Conservation (phyloP, 2,888 invertebrate genomes). For the Drosophila dives region DNA sequence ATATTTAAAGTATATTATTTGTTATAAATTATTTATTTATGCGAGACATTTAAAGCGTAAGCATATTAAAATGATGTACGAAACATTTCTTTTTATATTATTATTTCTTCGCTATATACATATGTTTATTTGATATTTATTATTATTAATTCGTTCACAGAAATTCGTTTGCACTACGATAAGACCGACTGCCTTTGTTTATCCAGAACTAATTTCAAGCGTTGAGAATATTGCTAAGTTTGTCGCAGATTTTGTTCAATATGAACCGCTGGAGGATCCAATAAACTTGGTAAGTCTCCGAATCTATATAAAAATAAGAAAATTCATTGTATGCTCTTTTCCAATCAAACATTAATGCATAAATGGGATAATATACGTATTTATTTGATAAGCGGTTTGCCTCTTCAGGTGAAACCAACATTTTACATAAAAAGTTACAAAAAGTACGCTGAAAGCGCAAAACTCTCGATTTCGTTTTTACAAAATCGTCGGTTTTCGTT, state of each 20-base stretch:
- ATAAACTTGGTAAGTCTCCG: constrained; percentile 88
- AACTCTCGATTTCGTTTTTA: neutral
- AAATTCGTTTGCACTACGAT: constrained; percentile 96
- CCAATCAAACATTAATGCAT: neutral
- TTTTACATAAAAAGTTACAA: too few relatives aligned
- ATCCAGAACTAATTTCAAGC: constrained; percentile 87
- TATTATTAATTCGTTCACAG: constrained; percentile 84
- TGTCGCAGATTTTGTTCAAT: constrained; percentile 91
- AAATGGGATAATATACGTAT: neutral
- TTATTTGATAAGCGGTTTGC: neutral
- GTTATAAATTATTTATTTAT: neutral
- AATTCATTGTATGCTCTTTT: neutral
- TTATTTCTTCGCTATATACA: neutral
- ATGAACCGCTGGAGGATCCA: constrained; percentile 89
- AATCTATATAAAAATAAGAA: neutral
- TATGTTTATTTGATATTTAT: neutral
- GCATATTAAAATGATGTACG: neutral
- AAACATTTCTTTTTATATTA: neutral
- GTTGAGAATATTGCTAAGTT: constrained; percentile 91
- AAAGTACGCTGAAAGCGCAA: neutral
- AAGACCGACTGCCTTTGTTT: constrained; percentile 91
- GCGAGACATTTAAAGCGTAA: too few relatives aligned
- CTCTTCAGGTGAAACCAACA: neutral
- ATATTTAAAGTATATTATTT: neutral
- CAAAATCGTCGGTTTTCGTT: neutral